Evolutionary conservation across 2,113 vertebrate genomes (phyloP).

Genomic region (Daubentonia madagascariensis): DNA sequence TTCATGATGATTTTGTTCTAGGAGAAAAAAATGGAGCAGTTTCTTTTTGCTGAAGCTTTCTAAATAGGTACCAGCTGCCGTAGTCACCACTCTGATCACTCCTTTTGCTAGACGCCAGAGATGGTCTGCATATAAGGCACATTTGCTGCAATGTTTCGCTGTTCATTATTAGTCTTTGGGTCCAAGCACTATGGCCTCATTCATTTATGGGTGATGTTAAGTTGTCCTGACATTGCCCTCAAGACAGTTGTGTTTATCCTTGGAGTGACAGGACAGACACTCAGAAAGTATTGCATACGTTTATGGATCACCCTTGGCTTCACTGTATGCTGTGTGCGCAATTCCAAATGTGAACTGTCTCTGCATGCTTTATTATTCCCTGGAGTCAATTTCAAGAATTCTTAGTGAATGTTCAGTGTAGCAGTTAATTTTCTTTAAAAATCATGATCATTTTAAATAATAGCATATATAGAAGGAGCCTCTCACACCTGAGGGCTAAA

Average conservation of each 20-base stretch:
- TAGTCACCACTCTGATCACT: not conserved
- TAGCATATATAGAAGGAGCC: not conserved
- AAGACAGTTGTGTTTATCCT: not conserved
- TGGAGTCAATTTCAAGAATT: not conserved
- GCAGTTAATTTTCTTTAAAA: slow-evolving; percentile 21
- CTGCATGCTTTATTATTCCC: not conserved
- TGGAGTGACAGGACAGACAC: not conserved
- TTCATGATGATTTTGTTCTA: not conserved
- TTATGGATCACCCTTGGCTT: not conserved
- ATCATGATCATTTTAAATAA: not conserved
- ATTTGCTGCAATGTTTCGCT: not conserved
- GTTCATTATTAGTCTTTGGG: not conserved
- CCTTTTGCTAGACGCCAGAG: not conserved
- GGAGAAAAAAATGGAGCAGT: not conserved
- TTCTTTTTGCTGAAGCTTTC: not conserved
- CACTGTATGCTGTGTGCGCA: not conserved
- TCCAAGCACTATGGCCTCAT: not conserved
- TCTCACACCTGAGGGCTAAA: not conserved
- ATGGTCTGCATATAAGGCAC: not conserved
- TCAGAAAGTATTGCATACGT: not conserved
- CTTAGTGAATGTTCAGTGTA: not conserved
- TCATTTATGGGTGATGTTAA: slow-evolving; percentile 19
- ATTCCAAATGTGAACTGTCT: not conserved
- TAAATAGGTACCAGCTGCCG: not conserved
- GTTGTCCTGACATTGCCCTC: slow-evolving; percentile 28